Evolutionary conservation across 2,797 vertebrate species (phyloP).

Genomic region (Channallabes apus): DNA sequence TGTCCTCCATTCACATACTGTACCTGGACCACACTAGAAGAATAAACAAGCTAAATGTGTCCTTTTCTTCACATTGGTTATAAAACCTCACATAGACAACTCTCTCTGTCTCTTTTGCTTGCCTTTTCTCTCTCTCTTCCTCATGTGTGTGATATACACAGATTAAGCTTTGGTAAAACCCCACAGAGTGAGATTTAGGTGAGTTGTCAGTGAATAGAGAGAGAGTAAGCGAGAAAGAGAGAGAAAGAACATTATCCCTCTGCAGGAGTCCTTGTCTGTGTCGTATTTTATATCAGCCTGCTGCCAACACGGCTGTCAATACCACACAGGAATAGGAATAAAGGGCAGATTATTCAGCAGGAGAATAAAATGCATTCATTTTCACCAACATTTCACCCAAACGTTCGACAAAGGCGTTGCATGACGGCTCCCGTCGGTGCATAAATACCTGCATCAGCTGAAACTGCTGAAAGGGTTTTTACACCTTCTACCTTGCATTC

Average conservation of each 20-base stretch:
- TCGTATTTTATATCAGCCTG: slow-evolving; percentile 46
- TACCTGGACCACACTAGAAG: not conserved
- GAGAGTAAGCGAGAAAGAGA: slow-evolving; percentile 40
- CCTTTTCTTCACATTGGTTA: not conserved
- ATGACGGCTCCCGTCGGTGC: slow-evolving; percentile 13
- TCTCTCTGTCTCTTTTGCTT: slow-evolving; percentile 1
- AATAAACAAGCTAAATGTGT: not conserved
- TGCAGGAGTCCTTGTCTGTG: slow-evolving; percentile 44
- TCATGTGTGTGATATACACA: slow-evolving; percentile 45
- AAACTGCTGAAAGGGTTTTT: slow-evolving; percentile 36
- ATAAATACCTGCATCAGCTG: slow-evolving; percentile 51
- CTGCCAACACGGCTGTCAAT: slow-evolving; percentile 54
- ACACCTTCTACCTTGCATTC: slow-evolving; percentile 26
- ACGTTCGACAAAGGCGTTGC: slow-evolving; percentile 43
- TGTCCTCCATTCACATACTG: not conserved
- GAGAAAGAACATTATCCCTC: slow-evolving; percentile 51
- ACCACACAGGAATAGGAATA: slow-evolving; percentile 56
- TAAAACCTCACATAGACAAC: slow-evolving; percentile 21
- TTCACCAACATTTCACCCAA: slow-evolving; percentile 51
- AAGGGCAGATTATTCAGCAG: slow-evolving; percentile 53
- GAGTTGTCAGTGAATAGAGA: slow-evolving; percentile 52
- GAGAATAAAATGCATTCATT: slow-evolving; percentile 53
- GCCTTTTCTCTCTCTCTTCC: not conserved
- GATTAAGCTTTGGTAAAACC: slow-evolving; percentile 55
- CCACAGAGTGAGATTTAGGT: slow-evolving; percentile 57